Percentiles rank a stretch among this genome's conserved stretches.
Evolutionary conservation across 37 sponge, comb jelly and placozoan species (phyloP).

Genomic region (Beroe forskalii): DNA sequence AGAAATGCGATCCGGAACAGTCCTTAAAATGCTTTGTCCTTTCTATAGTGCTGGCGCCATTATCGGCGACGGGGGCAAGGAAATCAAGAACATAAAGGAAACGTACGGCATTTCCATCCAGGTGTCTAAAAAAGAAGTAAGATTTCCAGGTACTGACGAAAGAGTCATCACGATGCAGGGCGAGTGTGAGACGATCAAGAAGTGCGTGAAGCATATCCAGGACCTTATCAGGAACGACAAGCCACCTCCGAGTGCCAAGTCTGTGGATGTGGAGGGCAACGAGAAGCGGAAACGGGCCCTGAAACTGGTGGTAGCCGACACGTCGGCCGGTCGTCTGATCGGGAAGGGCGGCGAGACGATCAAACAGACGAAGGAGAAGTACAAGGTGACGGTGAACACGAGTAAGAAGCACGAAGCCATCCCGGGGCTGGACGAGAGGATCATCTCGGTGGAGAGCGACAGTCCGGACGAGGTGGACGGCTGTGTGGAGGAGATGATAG

Average conservation of each 20-base stretch:
- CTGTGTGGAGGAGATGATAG: conserved; percentile 23
- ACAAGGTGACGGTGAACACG: conserved; percentile 31
- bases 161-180: conserved; percentile 46
- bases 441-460: conserved; percentile 44
- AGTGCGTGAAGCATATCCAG: conserved; percentile 43
- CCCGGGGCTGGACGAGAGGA: conserved; percentile 54
- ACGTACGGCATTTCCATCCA: conserved; percentile 20
- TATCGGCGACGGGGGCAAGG: conserved; percentile 62
- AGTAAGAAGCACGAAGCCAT: conserved; percentile 3
- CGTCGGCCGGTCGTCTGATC: conserved; percentile 30
- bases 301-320: conserved; percentile 54
- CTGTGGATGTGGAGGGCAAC: conserved; percentile 64
- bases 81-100: conserved; percentile 64
- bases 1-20: conserved; percentile 60
- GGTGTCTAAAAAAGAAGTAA: conserved; percentile 60
- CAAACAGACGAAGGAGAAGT: conserved; percentile 25
- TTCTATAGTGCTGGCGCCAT: conserved; percentile 65
- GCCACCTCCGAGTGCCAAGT: conserved; percentile 62
- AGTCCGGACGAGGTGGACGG: conserved; percentile 7
- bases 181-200: conserved; percentile 49
- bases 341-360: conserved; percentile 53
- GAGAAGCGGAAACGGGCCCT: conserved; percentile 61
- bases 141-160: conserved; percentile 59
- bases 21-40: conserved; percentile 63
- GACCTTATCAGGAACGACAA: conserved; percentile 63